Percentiles rank a stretch among this genome's conserved stretches.
These are phyloP conservation scores for Jordanella pulchra DNA, from an alignment of 2,797 vertebrate species.

Conservation along the genomic window DNA sequence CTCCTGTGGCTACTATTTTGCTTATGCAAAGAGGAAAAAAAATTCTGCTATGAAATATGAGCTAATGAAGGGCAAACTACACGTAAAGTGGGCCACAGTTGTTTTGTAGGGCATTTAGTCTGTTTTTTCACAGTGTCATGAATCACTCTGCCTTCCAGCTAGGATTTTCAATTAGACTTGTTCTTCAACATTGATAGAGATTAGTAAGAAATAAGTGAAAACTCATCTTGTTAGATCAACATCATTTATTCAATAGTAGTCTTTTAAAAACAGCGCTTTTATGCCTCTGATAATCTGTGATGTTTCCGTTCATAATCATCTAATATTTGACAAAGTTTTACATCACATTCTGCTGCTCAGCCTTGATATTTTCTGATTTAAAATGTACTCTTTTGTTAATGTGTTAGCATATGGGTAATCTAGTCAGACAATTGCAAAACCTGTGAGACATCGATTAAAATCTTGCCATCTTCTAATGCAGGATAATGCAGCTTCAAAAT, in stretches of 20 bases:
- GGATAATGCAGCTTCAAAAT: background rate
- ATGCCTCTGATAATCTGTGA: background rate
- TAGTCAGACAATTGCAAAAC: background rate
- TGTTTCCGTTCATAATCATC: background rate
- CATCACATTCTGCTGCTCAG: background rate
- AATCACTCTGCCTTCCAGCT: constrained; percentile 45
- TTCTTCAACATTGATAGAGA: constrained; percentile 37
- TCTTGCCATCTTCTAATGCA: background rate
- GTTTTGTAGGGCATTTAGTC: constrained; percentile 56
- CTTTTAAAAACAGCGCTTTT: background rate
- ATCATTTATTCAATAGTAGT: background rate
- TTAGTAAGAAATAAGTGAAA: constrained; percentile 17
- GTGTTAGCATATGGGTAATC: background rate
- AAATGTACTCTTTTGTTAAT: background rate
- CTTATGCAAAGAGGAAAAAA: constrained; percentile 64
- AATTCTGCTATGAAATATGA: constrained; percentile 63
- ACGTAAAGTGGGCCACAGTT: constrained; percentile 61
- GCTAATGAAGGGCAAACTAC: constrained; percentile 60
- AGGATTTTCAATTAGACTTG: constrained; percentile 30
- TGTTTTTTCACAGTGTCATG: constrained; percentile 43
- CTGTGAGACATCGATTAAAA: background rate
- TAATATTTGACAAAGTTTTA: background rate
- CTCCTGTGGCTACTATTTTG: background rate
- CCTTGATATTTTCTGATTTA: background rate
- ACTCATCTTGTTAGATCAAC: background rate